Evolutionary conservation across 2,888 invertebrate genomes (phyloP), one percentile per base, ranked within the genome.

Genomic region (Oegoconia quadripuncta): DNA sequence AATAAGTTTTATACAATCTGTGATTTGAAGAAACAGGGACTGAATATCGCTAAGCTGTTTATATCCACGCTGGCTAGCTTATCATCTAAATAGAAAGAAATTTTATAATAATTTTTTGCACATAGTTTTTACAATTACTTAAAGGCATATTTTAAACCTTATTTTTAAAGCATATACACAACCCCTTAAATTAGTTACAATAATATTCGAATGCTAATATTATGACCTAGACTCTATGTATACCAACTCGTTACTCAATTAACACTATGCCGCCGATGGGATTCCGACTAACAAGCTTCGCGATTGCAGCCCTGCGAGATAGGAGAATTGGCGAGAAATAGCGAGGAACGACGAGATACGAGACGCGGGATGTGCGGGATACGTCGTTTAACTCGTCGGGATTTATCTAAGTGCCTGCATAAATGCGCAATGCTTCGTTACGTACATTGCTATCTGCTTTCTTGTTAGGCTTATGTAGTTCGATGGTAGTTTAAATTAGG

Each of bases 351-450:
- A 17, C 45, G 40, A 51, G 51, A 59, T 56, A 51, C 44, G 58
- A 55, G 65, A 64, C 64, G 55, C 52, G 41, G 37, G 34, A 44
- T 44, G 45, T 45, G 44, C 38, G 41, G 44, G 47, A 55, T 51
- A 53, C 50, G 54, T 46, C 50, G 54, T 45, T 59, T 64, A 60
- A 64, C 59, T 61, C 63, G 50, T 46, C 52, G 40, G 61, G 67
- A 72, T 73, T 74, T 78, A 76, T 78, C 70, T 77, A 59, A 71
- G 70, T 68, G 68, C 57, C 64, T 60, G 66, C 62, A 67, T 64
- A 71, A 66, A 70, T 61, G 64, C 56, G 61, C 55, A 60, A 55
- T 56, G 53, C 53, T 20, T 26, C 33, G 38, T 33, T 39, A 34
- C 25, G 18, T 27, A 25, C 31, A 34, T 16, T 34, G 39, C 43